These are phyloP conservation scores for Nymphalis urticae DNA, from an alignment of 2,888 invertebrate genomes.

Conservation along the genomic window DNA sequence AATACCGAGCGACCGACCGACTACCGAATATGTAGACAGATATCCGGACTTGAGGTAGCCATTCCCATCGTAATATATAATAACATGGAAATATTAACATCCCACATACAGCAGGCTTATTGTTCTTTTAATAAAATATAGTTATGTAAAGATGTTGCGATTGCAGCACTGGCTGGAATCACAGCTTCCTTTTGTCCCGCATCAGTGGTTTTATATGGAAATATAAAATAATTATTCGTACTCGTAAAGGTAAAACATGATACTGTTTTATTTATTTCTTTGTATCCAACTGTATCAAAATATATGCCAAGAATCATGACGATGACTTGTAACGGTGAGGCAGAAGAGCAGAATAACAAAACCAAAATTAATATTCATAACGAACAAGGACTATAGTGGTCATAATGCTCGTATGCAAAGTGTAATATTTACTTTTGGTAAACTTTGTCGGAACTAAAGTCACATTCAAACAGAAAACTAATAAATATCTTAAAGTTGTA, in stretches of 20 bases:
- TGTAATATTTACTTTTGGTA: background rate
- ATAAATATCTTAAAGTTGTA: background rate
- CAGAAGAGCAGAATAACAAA: too few species aligned
- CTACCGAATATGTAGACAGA: conserved; percentile 4
- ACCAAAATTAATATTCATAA: too few species aligned
- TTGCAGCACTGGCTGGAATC: background rate
- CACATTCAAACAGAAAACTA: background rate
- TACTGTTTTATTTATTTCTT: too few species aligned
- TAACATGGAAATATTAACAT: background rate
- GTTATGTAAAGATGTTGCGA: background rate
- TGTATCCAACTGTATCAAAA: too few species aligned
- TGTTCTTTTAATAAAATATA: too few species aligned
- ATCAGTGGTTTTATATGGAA: background rate
- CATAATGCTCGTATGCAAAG: too few species aligned
- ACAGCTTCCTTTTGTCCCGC: background rate
- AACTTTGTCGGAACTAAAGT: background rate
- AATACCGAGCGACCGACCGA: background rate
- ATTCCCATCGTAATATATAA: background rate
- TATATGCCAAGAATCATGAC: too few species aligned
- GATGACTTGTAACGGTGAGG: too few species aligned
- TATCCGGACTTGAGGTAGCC: background rate
- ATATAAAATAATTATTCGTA: background rate
- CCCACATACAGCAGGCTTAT: background rate
- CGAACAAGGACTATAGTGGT: too few species aligned
- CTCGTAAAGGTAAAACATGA: background rate